Evolutionary conservation across 2,888 invertebrate species (phyloP).

Genomic region (Frankliniella fusca): DNA sequence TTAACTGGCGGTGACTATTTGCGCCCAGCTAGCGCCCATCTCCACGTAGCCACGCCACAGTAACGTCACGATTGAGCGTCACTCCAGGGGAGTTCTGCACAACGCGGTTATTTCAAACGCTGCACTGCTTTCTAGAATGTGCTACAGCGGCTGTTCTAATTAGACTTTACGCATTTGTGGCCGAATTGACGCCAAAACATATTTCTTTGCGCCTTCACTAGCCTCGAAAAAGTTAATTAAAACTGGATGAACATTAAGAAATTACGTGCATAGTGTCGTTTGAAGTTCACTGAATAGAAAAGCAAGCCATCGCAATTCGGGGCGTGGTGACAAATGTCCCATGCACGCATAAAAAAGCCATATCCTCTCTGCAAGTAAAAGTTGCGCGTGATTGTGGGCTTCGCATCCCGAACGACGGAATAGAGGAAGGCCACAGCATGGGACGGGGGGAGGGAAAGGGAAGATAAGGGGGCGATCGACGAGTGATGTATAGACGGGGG

Average conservation of each 20-base stretch:
- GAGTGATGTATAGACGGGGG: conserved; percentile 18
- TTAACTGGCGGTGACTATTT: background rate
- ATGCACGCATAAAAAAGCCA: too few species aligned
- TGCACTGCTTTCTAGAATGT: background rate
- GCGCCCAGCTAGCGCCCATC: background rate
- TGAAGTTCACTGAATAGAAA: background rate
- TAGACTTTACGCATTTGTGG: background rate
- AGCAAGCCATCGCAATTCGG: too few species aligned
- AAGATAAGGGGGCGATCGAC: background rate
- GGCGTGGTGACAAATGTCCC: too few species aligned
- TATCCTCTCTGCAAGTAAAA: too few species aligned
- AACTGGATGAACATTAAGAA: background rate
- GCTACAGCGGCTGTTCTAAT: background rate
- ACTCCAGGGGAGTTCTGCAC: too few species aligned
- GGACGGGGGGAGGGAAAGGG: background rate
- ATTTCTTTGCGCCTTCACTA: too few species aligned
- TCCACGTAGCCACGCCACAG: too few species aligned
- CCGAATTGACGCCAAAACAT: too few species aligned
- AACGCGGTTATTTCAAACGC: too few species aligned
- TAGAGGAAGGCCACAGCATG: background rate
- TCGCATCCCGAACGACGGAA: background rate
- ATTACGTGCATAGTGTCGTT: background rate
- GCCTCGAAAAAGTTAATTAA: background rate
- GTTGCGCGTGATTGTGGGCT: too few species aligned
- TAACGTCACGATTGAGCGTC: too few species aligned